Conservation (phyloP, 2,113 vertebrate species). For the Seriola dumerili region DNA sequence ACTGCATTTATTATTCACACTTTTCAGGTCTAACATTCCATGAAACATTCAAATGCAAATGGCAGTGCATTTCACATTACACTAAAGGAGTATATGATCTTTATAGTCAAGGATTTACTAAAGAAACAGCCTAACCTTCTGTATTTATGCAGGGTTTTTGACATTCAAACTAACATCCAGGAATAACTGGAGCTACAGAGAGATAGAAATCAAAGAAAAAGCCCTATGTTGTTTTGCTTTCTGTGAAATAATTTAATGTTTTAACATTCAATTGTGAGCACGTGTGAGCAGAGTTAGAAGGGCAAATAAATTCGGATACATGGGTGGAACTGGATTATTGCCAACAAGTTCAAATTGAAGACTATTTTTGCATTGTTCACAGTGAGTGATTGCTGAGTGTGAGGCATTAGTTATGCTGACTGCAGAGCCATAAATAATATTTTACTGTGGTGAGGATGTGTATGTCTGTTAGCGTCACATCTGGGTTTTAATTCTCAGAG, state of each 20-base stretch:
- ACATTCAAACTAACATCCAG: constrained; percentile 43
- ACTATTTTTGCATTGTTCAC: constrained; percentile 75
- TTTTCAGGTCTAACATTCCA: constrained; percentile 8
- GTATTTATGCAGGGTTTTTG: constrained; percentile 36
- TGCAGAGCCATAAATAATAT: constrained; percentile 80
- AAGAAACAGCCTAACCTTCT: constrained; percentile 9
- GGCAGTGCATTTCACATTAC: neutral
- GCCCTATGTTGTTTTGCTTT: constrained; percentile 42
- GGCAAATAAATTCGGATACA: constrained; percentile 54
- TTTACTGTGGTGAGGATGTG: constrained; percentile 67
- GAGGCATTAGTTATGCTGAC: constrained; percentile 76
- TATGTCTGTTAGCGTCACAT: constrained; percentile 76
- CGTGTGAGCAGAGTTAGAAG: constrained; percentile 25
- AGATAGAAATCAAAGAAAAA: constrained; percentile 54
- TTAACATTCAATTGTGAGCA: constrained; percentile 21
- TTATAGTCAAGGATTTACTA: constrained; percentile 10
- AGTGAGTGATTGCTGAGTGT: constrained; percentile 71
- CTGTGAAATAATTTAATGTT: constrained; percentile 54
- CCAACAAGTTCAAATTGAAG: constrained; percentile 69
- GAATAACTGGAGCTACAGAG: constrained; percentile 17
- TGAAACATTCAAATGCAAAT: constrained; percentile 37
- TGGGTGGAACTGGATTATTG: constrained; percentile 65
- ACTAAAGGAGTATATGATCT: constrained; percentile 7
- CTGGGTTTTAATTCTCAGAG: constrained; percentile 77
- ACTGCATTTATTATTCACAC: constrained; percentile 16